Conservation (phyloP, 2,113 vertebrate genomes). For the Oxyura jamaicensis region DNA sequence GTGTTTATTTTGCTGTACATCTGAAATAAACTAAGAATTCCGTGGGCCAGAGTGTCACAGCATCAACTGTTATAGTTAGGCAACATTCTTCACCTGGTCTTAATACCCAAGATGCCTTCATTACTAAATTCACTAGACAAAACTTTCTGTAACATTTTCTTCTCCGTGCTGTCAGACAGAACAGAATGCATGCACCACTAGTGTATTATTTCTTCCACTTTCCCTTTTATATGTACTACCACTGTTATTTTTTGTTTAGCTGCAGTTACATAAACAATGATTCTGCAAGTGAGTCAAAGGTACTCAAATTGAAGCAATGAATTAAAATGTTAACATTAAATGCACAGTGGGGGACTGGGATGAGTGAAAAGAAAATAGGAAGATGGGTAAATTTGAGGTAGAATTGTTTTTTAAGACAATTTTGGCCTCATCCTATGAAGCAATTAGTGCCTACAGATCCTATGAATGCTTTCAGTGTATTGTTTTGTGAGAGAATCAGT, state of each 20-base stretch:
- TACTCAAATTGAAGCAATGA: not conserved
- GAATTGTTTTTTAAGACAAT: not conserved
- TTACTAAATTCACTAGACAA: not conserved
- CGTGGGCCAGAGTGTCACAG: fast-evolving
- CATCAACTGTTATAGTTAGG: not conserved
- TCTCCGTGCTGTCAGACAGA: not conserved
- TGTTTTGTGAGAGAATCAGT: too few relatives aligned
- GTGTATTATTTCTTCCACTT: fast-evolving
- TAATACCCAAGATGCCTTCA: not conserved
- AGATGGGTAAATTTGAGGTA: not conserved
- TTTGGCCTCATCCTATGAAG: not conserved
- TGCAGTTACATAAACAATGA: not conserved
- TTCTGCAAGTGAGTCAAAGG: not conserved
- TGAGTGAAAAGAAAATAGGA: not conserved
- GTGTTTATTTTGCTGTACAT: not conserved
- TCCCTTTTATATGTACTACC: not conserved
- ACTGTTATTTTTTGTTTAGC: not conserved
- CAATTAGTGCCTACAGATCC: not conserved
- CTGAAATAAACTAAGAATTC: not conserved
- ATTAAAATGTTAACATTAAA: not conserved
- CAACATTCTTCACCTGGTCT: not conserved
- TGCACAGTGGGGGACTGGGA: too few relatives aligned
- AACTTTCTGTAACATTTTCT: not conserved
- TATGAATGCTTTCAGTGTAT: fast-evolving
- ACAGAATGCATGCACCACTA: not conserved